Percentiles rank a stretch among this genome's conserved stretches.
Evolutionary conservation across 2,113 vertebrate species (phyloP).

Genomic region (Rafetus swinhoei): DNA sequence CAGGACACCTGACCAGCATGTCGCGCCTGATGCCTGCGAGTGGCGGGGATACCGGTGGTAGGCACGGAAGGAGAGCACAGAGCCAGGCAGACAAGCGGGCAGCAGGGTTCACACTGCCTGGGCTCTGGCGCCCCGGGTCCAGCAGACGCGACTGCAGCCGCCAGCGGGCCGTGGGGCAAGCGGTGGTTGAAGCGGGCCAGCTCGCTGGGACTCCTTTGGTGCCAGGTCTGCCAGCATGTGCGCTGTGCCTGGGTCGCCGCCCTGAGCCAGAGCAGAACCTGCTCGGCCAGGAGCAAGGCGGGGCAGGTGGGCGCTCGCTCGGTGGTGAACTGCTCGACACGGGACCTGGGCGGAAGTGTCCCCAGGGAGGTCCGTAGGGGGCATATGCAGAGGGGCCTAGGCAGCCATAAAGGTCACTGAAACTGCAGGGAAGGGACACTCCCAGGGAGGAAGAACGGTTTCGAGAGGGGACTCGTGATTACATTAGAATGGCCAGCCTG

Average conservation of each 20-base stretch:
- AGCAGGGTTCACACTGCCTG: not conserved
- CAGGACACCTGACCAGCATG: no score
- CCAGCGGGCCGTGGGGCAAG: not conserved
- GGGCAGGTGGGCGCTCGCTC: no score
- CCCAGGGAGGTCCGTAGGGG: no score
- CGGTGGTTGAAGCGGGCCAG: not conserved
- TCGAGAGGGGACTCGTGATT: not conserved
- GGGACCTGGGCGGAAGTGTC: no score
- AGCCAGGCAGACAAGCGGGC: not conserved
- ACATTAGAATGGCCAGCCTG: no score
- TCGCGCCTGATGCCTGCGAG: rapidly evolving
- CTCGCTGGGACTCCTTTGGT: not conserved
- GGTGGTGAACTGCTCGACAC: no score
- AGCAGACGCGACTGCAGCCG: not conserved
- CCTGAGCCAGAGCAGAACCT: no score
- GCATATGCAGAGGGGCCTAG: no score
- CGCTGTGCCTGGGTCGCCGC: no score
- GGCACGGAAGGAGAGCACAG: rapidly evolving
- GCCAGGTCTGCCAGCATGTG: no score
- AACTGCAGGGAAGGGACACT: not conserved
- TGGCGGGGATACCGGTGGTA: not conserved
- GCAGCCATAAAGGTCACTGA: not conserved
- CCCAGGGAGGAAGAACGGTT: not conserved
- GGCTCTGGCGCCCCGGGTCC: rapidly evolving
- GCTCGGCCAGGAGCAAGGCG: no score